Evolutionary conservation across 2,888 invertebrate species (phyloP).

Genomic region (Polydrusus pterygomalis): DNA sequence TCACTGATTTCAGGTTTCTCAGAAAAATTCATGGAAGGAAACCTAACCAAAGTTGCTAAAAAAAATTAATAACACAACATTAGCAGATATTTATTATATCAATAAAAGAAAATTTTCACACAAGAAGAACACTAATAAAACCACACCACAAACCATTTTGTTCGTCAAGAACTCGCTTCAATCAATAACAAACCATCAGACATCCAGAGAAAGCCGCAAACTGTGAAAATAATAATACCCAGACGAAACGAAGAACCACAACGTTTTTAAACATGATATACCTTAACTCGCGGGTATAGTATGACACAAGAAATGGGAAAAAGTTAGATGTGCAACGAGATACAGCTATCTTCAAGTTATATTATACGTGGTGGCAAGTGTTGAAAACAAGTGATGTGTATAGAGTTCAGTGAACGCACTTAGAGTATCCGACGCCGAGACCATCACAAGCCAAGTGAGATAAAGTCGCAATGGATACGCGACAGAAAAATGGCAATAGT

Average conservation of each 20-base stretch:
- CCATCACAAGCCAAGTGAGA: constrained; percentile 33
- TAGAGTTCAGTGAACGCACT: constrained; percentile 51
- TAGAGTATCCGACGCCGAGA: constrained; percentile 23
- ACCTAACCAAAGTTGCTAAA: neutral
- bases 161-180: neutral
- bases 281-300: constrained; percentile 27
- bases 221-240: neutral
- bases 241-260: neutral
- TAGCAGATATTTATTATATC: too few relatives aligned
- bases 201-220: neutral
- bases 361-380: constrained; percentile 49
- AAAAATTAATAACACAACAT: neutral
- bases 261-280: constrained; percentile 32
- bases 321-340: constrained; percentile 47
- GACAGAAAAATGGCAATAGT: constrained; percentile 33
- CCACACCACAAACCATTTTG: neutral
- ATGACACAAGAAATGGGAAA: constrained; percentile 42
- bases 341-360: constrained; percentile 46
- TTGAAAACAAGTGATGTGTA: constrained; percentile 41
- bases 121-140: too few relatives aligned
- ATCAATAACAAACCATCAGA: neutral
- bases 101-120: too few relatives aligned
- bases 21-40: neutral
- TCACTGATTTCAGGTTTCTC: neutral
- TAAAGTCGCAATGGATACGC: constrained; percentile 31